Evolutionary conservation across 2,888 invertebrate genomes (phyloP).

Genomic region (Eupithecia dodoneata): DNA sequence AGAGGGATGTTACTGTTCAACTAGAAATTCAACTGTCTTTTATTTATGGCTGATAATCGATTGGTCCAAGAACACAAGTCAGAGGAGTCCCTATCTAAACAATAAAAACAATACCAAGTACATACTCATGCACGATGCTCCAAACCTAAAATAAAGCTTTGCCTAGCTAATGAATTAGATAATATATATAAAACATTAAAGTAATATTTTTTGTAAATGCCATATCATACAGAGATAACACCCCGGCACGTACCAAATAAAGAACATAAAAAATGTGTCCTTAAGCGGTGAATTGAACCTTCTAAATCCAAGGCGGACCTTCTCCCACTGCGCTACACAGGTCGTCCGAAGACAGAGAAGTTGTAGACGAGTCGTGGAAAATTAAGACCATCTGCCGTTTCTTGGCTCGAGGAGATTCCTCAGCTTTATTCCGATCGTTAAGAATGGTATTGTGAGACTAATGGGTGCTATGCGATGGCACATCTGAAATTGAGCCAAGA

Average conservation of each 20-base stretch:
- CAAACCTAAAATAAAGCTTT: neutral
- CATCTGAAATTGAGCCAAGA: slow-evolving; percentile 29
- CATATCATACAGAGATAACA: neutral
- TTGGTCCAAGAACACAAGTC: neutral
- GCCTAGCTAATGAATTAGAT: neutral
- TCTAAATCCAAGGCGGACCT: neutral
- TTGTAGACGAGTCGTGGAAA: neutral
- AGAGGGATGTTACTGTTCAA: neutral
- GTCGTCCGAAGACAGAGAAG: neutral
- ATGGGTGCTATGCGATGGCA: slow-evolving; percentile 30
- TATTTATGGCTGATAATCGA: neutral
- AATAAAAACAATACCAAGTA: neutral
- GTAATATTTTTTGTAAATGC: neutral
- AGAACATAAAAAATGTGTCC: neutral
- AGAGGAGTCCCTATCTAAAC: neutral
- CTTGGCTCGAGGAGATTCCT: slow-evolving; percentile 19
- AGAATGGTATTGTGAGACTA: slow-evolving; percentile 35
- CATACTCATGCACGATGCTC: neutral
- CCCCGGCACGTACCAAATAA: neutral
- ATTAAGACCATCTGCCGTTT: slow-evolving; percentile 13
- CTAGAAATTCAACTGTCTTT: neutral
- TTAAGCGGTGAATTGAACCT: neutral
- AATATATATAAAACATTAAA: too few relatives aligned
- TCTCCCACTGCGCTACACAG: neutral
- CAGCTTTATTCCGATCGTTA: slow-evolving; percentile 30